A percentile compares a stretch with the other conserved stretches of the same genome.
These are phyloP conservation scores for Drosophila sp. DNA, from an alignment of 1,140 invertebrate genomes.

Conservation along the genomic window DNA sequence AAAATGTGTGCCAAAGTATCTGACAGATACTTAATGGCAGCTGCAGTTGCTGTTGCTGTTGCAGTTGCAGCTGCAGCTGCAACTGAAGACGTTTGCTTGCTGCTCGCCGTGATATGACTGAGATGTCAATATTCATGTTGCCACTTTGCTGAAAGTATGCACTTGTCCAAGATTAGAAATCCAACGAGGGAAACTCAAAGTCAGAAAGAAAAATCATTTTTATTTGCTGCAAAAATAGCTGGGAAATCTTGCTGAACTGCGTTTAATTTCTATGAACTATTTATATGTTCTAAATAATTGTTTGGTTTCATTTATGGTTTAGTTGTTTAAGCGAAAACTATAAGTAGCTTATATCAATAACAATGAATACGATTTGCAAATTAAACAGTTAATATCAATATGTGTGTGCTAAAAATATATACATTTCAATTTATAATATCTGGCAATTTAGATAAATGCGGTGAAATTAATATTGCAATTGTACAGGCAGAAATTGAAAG, in stretches of 20 bases:
- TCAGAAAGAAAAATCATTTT: no score
- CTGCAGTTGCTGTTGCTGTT: slow-evolving; percentile 18
- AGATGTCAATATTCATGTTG: slow-evolving; percentile 57
- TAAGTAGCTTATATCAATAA: not conserved
- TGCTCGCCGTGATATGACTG: slow-evolving; percentile 45
- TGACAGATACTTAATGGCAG: slow-evolving; percentile 78
- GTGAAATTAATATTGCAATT: not conserved
- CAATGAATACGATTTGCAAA: not conserved
- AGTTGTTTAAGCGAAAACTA: not conserved
- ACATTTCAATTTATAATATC: not conserved
- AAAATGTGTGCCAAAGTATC: slow-evolving; percentile 80
- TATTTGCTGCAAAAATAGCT: not conserved
- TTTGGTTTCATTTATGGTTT: not conserved
- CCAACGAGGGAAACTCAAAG: not conserved
- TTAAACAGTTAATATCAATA: not conserved
- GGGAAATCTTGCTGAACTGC: not conserved
- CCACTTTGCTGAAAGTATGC: slow-evolving; percentile 21
- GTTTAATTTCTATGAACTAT: not conserved
- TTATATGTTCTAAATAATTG: not conserved
- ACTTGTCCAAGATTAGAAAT: slow-evolving; percentile 29
- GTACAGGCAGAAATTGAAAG: not conserved
- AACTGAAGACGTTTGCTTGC: slow-evolving; percentile 1
- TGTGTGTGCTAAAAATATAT: no score
- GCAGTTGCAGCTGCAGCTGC: slow-evolving; percentile 48
- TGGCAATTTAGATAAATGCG: not conserved